These are phyloP conservation scores for Amyelois transitella DNA, from an alignment of 1,140 invertebrate genomes.

Conservation along the genomic window DNA sequence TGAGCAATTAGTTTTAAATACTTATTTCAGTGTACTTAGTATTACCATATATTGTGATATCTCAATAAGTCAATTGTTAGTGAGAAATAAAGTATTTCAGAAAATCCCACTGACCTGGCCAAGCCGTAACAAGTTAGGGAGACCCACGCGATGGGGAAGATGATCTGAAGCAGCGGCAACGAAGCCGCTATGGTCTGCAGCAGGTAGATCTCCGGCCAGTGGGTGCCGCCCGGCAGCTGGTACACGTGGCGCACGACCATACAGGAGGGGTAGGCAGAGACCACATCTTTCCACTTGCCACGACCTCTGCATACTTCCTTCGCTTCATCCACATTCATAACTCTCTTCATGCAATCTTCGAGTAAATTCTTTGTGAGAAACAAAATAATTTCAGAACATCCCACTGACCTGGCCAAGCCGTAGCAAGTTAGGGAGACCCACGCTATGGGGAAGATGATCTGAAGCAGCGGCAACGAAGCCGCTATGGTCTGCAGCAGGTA, in stretches of 20 bases:
- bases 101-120: too few relatives aligned
- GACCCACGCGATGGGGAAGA: conserved; percentile 91
- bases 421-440: conserved; percentile 91
- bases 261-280: too few relatives aligned
- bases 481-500: conserved; percentile 85
- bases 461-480: conserved; percentile 85
- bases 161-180: conserved; percentile 86
- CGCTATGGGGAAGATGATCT: conserved; percentile 87
- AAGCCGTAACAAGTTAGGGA: conserved; percentile 89
- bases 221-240: conserved; percentile 77
- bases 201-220: conserved; percentile 87
- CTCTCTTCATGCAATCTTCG: too few relatives aligned
- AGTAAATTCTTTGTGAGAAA: too few relatives aligned
- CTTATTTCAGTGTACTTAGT: too few relatives aligned
- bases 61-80: too few relatives aligned
- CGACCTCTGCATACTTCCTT: too few relatives aligned
- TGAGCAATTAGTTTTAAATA: background rate
- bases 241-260: conserved; percentile 82
- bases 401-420: conserved; percentile 86
- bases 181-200: conserved; percentile 83
- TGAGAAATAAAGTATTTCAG: too few relatives aligned
- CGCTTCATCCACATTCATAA: too few relatives aligned
- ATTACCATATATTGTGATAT: too few relatives aligned
- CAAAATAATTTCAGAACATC: too few relatives aligned
- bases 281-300: too few relatives aligned